Conservation (phyloP, 2,797 vertebrate species). For the Ciconia nigra region DNA sequence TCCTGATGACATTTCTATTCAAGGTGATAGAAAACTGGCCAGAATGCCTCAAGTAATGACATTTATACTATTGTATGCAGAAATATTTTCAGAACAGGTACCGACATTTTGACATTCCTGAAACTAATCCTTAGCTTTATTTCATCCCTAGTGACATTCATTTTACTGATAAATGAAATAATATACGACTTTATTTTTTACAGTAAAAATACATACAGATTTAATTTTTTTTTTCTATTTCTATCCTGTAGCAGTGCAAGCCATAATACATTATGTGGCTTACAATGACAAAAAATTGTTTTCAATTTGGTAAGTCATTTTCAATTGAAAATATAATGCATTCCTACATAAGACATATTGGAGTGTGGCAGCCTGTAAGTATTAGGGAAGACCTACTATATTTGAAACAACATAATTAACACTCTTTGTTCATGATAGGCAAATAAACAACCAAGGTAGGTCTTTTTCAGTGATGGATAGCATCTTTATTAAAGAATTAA, state of each 20-base stretch:
- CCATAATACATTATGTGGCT: background rate
- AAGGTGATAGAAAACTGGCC: background rate
- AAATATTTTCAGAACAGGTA: background rate
- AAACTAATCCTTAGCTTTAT: background rate
- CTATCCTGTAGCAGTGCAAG: background rate
- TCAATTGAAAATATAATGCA: slow-evolving; percentile 40
- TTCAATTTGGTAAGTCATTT: slow-evolving; percentile 34
- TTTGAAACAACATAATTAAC: slow-evolving; percentile 58
- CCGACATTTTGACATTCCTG: background rate
- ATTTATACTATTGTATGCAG: background rate
- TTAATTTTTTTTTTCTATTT: background rate
- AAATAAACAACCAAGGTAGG: slow-evolving; percentile 54
- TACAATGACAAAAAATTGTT: slow-evolving; percentile 26
- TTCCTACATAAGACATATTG: slow-evolving; percentile 26
- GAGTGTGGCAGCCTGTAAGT: slow-evolving; percentile 17
- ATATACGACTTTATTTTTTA: background rate
- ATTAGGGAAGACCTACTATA: slow-evolving; percentile 24
- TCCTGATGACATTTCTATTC: background rate
- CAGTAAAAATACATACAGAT: background rate
- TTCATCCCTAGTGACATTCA: background rate
- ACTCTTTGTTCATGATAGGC: slow-evolving; percentile 39
- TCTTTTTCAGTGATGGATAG: slow-evolving; percentile 46
- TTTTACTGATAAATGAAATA: background rate
- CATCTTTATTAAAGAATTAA: slow-evolving; percentile 62
- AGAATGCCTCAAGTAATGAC: background rate